Evolutionary conservation across 2,113 vertebrate species (phyloP).

Genomic region (Myotis lucifugus): DNA sequence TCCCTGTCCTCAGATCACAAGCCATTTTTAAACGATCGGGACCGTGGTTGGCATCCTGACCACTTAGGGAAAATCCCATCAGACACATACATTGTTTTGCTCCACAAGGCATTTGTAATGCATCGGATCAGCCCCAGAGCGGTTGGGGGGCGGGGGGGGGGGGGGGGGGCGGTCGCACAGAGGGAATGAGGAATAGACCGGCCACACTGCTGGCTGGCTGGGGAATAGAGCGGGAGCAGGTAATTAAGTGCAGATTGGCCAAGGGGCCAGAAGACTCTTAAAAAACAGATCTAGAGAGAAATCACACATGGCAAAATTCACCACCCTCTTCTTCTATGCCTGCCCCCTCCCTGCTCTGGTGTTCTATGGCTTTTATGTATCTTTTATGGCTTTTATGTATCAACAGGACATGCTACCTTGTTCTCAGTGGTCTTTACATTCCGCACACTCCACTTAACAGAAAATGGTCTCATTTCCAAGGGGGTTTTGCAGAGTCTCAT

Average conservation of each 20-base stretch:
- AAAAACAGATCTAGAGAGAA: slow-evolving; percentile 64
- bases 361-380: slow-evolving; percentile 42
- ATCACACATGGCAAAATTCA: slow-evolving; percentile 55
- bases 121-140: slow-evolving; percentile 11
- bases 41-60: slow-evolving; percentile 54
- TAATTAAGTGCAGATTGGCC: slow-evolving; percentile 74
- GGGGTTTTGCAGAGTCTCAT: slow-evolving; percentile 26
- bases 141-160: accelerated
- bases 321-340: background rate
- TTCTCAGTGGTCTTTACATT: background rate
- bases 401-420: slow-evolving; percentile 21
- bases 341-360: background rate
- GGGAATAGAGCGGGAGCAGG: background rate
- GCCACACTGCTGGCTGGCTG: slow-evolving; percentile 25
- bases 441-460: background rate
- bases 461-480: slow-evolving; percentile 64
- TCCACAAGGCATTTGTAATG: slow-evolving; percentile 52
- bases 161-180: slow-evolving; percentile 43
- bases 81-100: background rate
- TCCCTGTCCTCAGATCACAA: slow-evolving; percentile 74
- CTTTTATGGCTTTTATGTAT: slow-evolving; percentile 50
- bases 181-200: background rate
- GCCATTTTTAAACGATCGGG: slow-evolving; percentile 79
- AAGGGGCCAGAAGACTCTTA: slow-evolving; percentile 50
- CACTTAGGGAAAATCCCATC: background rate